Conservation (phyloP, 1,140 invertebrate species). For the Colletes latitarsis region DNA sequence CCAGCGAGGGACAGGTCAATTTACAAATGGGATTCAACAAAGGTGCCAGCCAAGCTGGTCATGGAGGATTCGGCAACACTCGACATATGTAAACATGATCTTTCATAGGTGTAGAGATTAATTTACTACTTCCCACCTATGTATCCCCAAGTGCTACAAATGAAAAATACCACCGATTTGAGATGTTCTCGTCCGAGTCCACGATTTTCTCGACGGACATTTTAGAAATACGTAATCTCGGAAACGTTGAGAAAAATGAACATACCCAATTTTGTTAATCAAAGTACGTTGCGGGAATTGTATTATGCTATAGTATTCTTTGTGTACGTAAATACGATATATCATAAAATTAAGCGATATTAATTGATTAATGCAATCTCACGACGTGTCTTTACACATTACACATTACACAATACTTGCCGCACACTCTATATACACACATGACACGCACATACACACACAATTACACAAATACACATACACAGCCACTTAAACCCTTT, state of each 20-base stretch:
- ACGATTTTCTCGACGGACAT: background rate
- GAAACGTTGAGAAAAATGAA: background rate
- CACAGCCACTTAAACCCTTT: background rate
- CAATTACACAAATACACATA: background rate
- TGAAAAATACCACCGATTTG: background rate
- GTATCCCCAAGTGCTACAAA: background rate
- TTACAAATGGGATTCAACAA: conserved; percentile 99
- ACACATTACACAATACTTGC: background rate
- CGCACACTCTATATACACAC: conserved; percentile 13
- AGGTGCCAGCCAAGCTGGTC: conserved; percentile 92
- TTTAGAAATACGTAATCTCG: background rate
- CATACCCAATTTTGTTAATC: background rate
- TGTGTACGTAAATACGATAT: conserved; percentile 11
- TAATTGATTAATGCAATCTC: too few species aligned
- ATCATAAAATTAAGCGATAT: background rate
- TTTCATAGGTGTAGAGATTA: background rate
- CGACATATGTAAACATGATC: conserved; percentile 90
- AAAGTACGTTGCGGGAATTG: background rate
- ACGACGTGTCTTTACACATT: background rate
- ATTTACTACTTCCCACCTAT: background rate
- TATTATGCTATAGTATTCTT: background rate
- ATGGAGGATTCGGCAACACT: conserved; percentile 96
- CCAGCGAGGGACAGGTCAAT: conserved; percentile 94
- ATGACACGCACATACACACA: background rate
- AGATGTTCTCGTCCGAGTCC: background rate